Evolutionary conservation across 2,888 invertebrate genomes (phyloP).

Genomic region (Cryptosula pallasiana): DNA sequence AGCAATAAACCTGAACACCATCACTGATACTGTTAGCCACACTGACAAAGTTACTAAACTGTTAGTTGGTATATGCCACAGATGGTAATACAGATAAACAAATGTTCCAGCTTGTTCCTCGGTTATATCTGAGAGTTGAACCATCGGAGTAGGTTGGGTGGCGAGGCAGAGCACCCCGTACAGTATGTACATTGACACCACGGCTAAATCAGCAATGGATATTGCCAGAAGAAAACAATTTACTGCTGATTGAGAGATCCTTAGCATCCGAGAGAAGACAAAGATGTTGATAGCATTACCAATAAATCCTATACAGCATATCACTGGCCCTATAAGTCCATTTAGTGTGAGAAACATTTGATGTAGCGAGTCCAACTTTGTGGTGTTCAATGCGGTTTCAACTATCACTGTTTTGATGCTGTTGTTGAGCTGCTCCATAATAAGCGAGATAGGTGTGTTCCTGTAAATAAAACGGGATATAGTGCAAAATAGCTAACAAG

Average conservation of each 20-base stretch:
- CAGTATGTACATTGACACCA: not conserved
- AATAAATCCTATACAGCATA: not conserved
- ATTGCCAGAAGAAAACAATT: not conserved
- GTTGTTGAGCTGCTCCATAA: too few species aligned
- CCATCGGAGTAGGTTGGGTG: not conserved
- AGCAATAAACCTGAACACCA: constrained; percentile 1
- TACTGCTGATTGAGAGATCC: not conserved
- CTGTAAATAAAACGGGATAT: too few species aligned
- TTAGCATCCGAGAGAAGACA: not conserved
- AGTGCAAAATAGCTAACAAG: too few species aligned
- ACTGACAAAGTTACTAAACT: not conserved
- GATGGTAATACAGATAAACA: not conserved
- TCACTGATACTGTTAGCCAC: not conserved
- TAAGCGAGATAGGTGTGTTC: too few species aligned
- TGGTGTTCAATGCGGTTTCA: too few species aligned
- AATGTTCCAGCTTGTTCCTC: not conserved
- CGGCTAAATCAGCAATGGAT: not conserved
- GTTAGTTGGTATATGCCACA: not conserved
- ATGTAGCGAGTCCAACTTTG: not conserved
- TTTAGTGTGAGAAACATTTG: not conserved
- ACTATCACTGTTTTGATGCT: too few species aligned
- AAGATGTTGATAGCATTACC: constrained; percentile 3
- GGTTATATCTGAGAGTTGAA: not conserved
- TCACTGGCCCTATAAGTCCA: not conserved
- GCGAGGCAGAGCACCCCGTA: not conserved